Base-by-base conservation (phyloP, 2,888 invertebrate species). In the Eulithis prunata region DNA sequence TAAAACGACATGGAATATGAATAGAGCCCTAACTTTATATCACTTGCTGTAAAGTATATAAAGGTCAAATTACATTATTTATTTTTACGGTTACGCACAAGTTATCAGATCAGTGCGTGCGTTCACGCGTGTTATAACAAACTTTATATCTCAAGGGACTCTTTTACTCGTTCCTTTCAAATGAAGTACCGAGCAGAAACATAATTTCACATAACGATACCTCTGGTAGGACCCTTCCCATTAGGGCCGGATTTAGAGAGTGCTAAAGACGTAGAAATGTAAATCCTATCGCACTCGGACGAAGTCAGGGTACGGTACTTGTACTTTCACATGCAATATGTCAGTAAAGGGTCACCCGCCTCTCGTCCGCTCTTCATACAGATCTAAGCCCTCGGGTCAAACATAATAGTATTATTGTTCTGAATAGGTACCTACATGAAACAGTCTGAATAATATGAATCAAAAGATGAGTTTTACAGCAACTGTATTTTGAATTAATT, bases 41-140 rank as follows among this genome's bases (percentile, higher is more conserved):
- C n/a, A 45, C 45, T 12, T 3, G 45, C n/a, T n/a, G 47, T 47
- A 47, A 47, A 43, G 2, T 21, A 55, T 14, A 5, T 38, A 8
- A 41, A 41, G 21, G 3, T 49, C 12, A 58, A 32, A 57, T 57
- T 12, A 49, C 14, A 38, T 47, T 49, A 49, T 49, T 49, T 38
- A 58, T 58, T 14, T 47, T 11, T 14, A 47, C 13, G 57, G 36
- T 36, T 57, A 57, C 49, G 58, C 41, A 51, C 38, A 58, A 21
- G n/a, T 47, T 58, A 28, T 41, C 12, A 6, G 41, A 41, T 28
- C 21, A 43, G 41, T 41, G 49, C 41, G 58, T 8, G 21, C 51
- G 41, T 58, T 43, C 49, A 58, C 41, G 41, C 58, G 58, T 10
- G 28, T 0, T 43, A n/a, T 51, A 10, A 41, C 51, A 7, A 12